phyloP scores from a whole-genome alignment of 2,113 vertebrate genomes.

The Protomyctophum bolini region DNA sequence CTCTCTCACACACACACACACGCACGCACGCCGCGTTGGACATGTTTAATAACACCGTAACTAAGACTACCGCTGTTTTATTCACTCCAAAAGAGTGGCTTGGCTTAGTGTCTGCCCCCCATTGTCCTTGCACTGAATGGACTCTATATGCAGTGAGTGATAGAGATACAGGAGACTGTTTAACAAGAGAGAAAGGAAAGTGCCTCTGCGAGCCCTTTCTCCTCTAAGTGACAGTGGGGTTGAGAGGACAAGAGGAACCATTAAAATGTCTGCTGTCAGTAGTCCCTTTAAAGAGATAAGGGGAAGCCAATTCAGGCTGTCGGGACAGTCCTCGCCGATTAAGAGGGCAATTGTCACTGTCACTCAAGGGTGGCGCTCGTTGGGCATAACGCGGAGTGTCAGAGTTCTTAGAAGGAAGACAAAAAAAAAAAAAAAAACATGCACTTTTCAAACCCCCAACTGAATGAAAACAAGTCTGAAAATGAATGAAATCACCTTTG shows the following conservation, averaged over 20 bases:
- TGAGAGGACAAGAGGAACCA: constrained; percentile 25
- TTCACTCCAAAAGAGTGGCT: constrained; percentile 20
- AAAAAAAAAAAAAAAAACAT: neutral
- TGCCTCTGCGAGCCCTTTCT: constrained; percentile 48
- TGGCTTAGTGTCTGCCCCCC: constrained; percentile 9
- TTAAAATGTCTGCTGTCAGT: constrained; percentile 47
- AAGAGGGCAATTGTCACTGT: constrained; percentile 38
- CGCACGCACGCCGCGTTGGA: too few species aligned
- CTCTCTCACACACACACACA: too few species aligned
- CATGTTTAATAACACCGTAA: neutral
- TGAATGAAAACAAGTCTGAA: neutral
- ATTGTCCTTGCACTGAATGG: constrained; percentile 45
- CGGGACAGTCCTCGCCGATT: constrained; percentile 45
- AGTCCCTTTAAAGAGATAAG: constrained; percentile 51
- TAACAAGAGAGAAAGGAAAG: constrained; percentile 42
- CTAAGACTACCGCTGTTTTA: neutral
- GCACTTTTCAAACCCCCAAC: neutral
- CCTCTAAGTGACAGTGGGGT: constrained; percentile 41
- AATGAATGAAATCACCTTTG: neutral
- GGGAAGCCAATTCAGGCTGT: constrained; percentile 28
- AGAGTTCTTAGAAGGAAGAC: constrained; percentile 1
- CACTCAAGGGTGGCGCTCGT: constrained; percentile 32
- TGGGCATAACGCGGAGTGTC: neutral
- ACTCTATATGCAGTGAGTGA: constrained; percentile 23
- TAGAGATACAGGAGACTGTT: constrained; percentile 22